phyloP scores from a whole-genome alignment of 2,797 vertebrate species.

The Neoniphon sammara region DNA sequence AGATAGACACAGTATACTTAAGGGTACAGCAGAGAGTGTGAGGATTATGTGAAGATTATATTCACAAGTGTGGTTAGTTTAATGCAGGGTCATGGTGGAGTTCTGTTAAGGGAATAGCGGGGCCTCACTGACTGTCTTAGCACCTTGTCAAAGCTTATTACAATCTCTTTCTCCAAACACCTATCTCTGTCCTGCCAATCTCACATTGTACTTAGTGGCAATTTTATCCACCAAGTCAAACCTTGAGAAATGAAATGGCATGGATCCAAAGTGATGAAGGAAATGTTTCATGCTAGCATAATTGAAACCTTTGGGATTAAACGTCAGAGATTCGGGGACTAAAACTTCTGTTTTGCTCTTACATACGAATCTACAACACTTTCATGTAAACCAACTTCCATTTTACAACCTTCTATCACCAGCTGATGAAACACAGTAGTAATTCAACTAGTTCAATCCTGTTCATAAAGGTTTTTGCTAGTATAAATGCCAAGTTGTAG shows the following conservation, averaged over 20 bases:
- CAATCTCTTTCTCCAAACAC: conserved; percentile 23
- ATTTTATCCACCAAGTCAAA: background rate
- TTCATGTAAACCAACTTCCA: no score
- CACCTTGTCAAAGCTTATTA: conserved; percentile 37
- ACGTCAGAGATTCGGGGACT: background rate
- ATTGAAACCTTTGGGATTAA: background rate
- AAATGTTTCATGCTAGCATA: no score
- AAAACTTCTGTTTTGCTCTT: background rate
- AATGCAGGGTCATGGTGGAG: conserved; percentile 21
- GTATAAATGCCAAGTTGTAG: no score
- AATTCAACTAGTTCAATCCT: no score
- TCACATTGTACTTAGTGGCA: background rate
- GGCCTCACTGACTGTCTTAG: conserved; percentile 20
- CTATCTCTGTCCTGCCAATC: background rate
- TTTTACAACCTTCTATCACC: no score
- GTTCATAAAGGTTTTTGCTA: no score
- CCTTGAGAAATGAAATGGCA: background rate
- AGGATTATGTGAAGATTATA: conserved; percentile 29
- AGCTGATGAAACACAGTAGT: no score
- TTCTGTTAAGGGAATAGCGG: conserved; percentile 23
- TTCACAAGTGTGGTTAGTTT: conserved; percentile 21
- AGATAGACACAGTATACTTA: conserved; percentile 16
- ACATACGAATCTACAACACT: no score
- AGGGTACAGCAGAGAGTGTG: conserved; percentile 22
- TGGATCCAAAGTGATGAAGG: no score